Evolutionary conservation across 2,797 vertebrate species (phyloP), one percentile per base, ranked within the genome.

Genomic region (Tauraco hartlaubi): DNA sequence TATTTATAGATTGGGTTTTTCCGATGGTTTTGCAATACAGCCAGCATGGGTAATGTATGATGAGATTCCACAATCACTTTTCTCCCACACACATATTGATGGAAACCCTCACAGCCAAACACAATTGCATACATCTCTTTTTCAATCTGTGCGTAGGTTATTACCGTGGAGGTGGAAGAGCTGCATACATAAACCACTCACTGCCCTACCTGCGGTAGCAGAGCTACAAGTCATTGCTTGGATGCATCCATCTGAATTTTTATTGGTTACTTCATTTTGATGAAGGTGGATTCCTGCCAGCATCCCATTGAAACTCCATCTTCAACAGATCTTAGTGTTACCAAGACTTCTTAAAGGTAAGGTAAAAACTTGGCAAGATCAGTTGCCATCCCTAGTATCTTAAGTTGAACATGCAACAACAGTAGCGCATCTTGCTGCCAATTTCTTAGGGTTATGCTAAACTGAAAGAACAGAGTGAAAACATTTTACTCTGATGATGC

Each of bases 61-160:
- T 78, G 79, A 92, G 63, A 92, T 94, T 95, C 82, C 90, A 90
- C 62, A 92, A 49, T 86, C 76, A 31, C 52, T 92, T 92, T 93
- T 85, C 76, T 87, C 74, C 86, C 64, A 55, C 54, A 68, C 59
- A 56, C 11, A 5, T 87, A 84, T 51, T 96, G 86, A 87, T 93
- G 82, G 90, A 88, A 94, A 84, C 39, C 51, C 79, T 96, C 46
- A 67, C 63, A 88, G 66, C 48, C 5, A 11, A 95, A 91, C 61
- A 86, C 48, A 90, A 85, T 71, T 91, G 71, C 74, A 52, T 76
- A 31, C 21, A 62, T 76, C 56, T 75, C 51, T 66, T 73, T 92
- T 85, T 88, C 91, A 91, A 41, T 90, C 67, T 82, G 41, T 82
- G 39, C 8, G 2, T 91, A 68, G 4, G 5, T 91, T 96, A 89